Evolutionary conservation across 2,797 vertebrate genomes (phyloP).

Genomic region (Otus scops): DNA sequence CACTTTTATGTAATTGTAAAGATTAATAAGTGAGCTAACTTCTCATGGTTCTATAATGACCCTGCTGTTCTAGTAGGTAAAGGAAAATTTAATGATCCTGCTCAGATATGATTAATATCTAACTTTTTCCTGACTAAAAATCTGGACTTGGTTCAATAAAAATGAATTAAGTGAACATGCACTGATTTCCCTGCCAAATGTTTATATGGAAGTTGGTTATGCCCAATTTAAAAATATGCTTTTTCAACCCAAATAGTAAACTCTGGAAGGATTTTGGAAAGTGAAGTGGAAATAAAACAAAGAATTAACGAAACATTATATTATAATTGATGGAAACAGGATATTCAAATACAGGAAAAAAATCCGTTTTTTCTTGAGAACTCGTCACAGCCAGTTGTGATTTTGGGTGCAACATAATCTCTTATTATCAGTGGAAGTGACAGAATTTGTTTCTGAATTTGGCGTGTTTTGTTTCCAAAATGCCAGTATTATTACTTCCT

Average conservation of each 20-base stretch:
- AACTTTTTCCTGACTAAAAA: conserved; percentile 71
- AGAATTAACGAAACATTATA: conserved; percentile 50
- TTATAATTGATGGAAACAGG: conserved; percentile 46
- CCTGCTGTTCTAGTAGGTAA: conserved; percentile 68
- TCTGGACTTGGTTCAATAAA: conserved; percentile 75
- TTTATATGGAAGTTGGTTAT: conserved; percentile 67
- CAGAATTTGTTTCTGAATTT: conserved; percentile 21
- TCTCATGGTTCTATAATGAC: conserved; percentile 72
- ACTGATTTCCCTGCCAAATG: conserved; percentile 63
- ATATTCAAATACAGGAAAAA: conserved; percentile 18
- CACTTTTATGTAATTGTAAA: conserved; percentile 73
- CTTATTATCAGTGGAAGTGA: not conserved
- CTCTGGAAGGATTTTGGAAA: conserved; percentile 53
- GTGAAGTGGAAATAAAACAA: conserved; percentile 48
- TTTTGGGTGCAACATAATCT: not conserved
- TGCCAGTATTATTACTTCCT: not conserved
- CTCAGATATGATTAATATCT: conserved; percentile 74
- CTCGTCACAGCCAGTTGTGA: conserved; percentile 5
- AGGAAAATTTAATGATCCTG: conserved; percentile 72
- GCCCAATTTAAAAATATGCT: conserved; percentile 71
- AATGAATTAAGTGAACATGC: conserved; percentile 73
- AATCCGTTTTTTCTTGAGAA: not conserved
- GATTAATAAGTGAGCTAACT: conserved; percentile 71
- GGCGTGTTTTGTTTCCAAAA: not conserved
- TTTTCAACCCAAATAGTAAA: conserved; percentile 64